Evolutionary conservation across 2,797 vertebrate species (phyloP).

Genomic region (Psittacula derbiana): DNA sequence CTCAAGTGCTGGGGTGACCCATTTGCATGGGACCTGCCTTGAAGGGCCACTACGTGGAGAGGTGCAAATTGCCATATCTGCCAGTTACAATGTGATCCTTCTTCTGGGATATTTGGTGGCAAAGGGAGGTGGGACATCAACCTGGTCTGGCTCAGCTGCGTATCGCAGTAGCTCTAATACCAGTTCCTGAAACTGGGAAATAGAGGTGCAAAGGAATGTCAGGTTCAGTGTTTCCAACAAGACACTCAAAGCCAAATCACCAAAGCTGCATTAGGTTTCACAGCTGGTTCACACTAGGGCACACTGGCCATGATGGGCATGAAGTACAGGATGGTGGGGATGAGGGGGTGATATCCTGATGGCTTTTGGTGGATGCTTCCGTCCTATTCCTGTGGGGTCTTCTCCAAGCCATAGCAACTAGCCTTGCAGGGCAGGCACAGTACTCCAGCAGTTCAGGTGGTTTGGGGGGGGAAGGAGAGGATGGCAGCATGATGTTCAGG

Average conservation of each 20-base stretch:
- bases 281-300: not conserved
- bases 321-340: not conserved
- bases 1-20: not conserved
- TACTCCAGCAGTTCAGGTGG: not conserved
- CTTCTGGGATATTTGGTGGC: not conserved
- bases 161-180: not conserved
- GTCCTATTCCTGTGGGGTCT: not conserved
- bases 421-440: not conserved
- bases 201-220: not conserved
- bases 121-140: not conserved
- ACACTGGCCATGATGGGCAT: not conserved
- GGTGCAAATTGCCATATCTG: not conserved
- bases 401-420: not conserved
- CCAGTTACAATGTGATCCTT: not conserved
- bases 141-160: not conserved
- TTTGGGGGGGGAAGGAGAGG: not conserved
- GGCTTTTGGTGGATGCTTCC: not conserved
- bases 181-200: not conserved
- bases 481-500: accelerated
- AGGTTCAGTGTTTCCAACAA: not conserved
- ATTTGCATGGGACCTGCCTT: not conserved
- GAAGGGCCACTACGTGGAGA: not conserved
- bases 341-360: not conserved
- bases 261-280: not conserved
- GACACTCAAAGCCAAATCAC: not conserved